phyloP scores from a whole-genome alignment of 1,140 invertebrate species.

The Temnothorax curvispinosus region DNA sequence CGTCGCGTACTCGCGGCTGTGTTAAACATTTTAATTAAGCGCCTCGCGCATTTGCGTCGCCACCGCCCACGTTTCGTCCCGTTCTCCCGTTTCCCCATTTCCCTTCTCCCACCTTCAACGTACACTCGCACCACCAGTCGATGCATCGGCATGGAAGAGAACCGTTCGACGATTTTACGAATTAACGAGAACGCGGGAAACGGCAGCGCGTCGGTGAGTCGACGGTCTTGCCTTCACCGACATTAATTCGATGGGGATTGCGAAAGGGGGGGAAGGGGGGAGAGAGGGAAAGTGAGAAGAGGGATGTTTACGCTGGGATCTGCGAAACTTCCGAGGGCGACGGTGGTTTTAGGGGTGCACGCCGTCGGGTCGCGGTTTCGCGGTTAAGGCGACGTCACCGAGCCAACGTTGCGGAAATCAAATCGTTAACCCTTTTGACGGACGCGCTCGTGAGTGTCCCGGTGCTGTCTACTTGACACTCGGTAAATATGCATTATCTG shows the following conservation, averaged over 20 bases:
- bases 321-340: conserved; percentile 68
- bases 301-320: conserved; percentile 72
- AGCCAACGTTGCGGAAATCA: conserved; percentile 57
- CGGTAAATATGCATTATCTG: conserved; percentile 35
- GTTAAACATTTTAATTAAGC: conserved; percentile 78
- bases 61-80: conserved; percentile 16
- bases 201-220: conserved; percentile 34
- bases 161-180: conserved; percentile 72
- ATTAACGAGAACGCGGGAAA: conserved; percentile 68
- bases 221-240: conserved; percentile 55
- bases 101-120: not conserved
- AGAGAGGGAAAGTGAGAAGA: conserved; percentile 22
- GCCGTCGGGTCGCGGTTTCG: conserved; percentile 66
- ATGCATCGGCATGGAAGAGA: conserved; percentile 68
- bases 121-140: conserved; percentile 38
- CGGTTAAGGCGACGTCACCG: conserved; percentile 69
- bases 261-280: not conserved
- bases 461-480: conserved; percentile 1
- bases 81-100: conserved; percentile 9
- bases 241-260: conserved; percentile 57
- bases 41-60: conserved; percentile 71
- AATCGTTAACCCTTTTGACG: conserved; percentile 60
- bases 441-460: conserved; percentile 20
- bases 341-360: conserved; percentile 65
- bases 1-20: conserved; percentile 71